phyloP scores from a whole-genome alignment of 2,888 invertebrate genomes.

The Acanthacorydalis orientalis region DNA sequence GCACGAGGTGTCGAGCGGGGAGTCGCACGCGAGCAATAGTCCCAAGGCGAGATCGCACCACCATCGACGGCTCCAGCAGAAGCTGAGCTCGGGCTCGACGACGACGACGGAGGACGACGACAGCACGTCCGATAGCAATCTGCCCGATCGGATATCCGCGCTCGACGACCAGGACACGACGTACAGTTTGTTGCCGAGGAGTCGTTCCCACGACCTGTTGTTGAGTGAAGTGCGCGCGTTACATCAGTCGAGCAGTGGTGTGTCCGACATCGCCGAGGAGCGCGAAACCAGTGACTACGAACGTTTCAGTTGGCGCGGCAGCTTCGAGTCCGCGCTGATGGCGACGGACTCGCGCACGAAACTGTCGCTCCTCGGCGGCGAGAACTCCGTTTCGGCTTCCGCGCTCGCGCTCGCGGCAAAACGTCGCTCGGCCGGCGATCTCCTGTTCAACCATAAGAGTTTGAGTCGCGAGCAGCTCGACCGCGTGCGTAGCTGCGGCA shows the following conservation, averaged over 20 bases:
- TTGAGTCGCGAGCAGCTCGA: conserved; percentile 60
- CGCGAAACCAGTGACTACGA: conserved; percentile 70
- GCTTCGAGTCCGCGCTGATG: conserved; percentile 79
- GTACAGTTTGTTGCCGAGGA: conserved; percentile 46
- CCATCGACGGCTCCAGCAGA: conserved; percentile 37
- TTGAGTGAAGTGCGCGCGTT: conserved; percentile 37
- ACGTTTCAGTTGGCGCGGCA: conserved; percentile 80
- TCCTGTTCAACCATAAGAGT: conserved; percentile 62
- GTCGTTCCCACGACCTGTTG: conserved; percentile 66
- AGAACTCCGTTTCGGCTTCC: conserved; percentile 42
- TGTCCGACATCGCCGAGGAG: conserved; percentile 37
- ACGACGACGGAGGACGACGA: conserved; percentile 54
- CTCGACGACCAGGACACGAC: conserved; percentile 30
- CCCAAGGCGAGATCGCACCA: conserved; percentile 33
- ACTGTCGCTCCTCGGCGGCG: conserved; percentile 44
- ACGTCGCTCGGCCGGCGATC: conserved; percentile 67
- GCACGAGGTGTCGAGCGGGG: conserved; percentile 79
- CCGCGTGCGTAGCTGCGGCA: conserved; percentile 63
- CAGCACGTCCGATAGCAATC: conserved; percentile 44
- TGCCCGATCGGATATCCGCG: conserved; percentile 20
- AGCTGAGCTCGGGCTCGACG: conserved; percentile 39
- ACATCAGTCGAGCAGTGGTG: conserved; percentile 31
- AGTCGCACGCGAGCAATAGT: conserved; percentile 38
- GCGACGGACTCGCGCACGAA: conserved; percentile 75
- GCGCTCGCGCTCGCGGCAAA: conserved; percentile 55